A percentile compares a stretch with the other conserved stretches of the same genome.
phyloP scores from a whole-genome alignment of 1,140 invertebrate genomes.

The Eupeodes corollae region DNA sequence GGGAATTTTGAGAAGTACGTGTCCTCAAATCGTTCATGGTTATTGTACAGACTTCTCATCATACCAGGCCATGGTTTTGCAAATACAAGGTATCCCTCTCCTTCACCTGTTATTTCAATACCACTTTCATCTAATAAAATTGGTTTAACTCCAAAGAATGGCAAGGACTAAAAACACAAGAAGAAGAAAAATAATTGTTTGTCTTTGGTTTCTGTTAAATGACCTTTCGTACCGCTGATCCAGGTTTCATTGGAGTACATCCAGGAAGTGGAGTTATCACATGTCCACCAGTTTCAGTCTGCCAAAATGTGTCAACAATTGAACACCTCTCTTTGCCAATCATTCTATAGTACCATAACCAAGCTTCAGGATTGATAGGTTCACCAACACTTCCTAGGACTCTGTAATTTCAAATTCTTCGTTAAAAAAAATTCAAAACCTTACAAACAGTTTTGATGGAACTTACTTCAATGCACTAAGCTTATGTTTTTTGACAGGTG shows the following conservation, averaged over 20 bases:
- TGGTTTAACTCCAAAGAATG: slow-evolving; percentile 92
- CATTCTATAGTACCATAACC: slow-evolving; percentile 90
- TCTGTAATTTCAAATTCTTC: slow-evolving; percentile 29
- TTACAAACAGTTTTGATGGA: neutral
- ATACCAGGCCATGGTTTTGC: slow-evolving; percentile 92
- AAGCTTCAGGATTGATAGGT: slow-evolving; percentile 96
- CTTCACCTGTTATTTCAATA: slow-evolving; percentile 71
- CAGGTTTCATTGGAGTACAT: slow-evolving; percentile 91
- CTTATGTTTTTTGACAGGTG: slow-evolving; percentile 54
- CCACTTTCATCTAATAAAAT: slow-evolving; percentile 81
- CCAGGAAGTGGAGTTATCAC: slow-evolving; percentile 91
- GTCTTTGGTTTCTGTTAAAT: neutral
- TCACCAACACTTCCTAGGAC: slow-evolving; percentile 93
- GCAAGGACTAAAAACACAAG: slow-evolving; percentile 62
- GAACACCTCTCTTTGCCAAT: slow-evolving; percentile 74
- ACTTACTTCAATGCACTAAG: slow-evolving; percentile 41
- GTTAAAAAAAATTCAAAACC: neutral
- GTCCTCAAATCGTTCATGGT: slow-evolving; percentile 85
- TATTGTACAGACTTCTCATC: slow-evolving; percentile 85
- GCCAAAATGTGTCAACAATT: slow-evolving; percentile 98
- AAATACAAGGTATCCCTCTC: slow-evolving; percentile 91
- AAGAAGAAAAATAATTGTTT: too few species aligned
- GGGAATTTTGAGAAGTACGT: slow-evolving; percentile 94
- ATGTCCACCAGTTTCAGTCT: slow-evolving; percentile 95
- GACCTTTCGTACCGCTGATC: slow-evolving; percentile 68